Conservation (phyloP, 2,888 invertebrate genomes). For the Stenotaenia linearis region DNA sequence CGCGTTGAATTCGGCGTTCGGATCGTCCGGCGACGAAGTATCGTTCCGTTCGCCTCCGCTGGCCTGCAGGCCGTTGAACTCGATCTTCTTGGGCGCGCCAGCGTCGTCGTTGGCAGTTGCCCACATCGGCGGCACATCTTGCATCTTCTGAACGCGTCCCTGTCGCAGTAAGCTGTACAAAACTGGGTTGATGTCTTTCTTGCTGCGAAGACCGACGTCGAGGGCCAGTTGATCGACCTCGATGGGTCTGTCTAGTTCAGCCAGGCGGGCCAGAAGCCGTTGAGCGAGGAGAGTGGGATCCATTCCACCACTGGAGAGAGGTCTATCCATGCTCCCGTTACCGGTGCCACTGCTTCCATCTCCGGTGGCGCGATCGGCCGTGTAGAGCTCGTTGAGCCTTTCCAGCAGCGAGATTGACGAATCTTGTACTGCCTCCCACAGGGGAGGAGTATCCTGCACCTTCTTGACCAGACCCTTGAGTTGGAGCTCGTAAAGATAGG, state of each 20-base stretch:
- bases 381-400: conserved; percentile 27
- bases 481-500: conserved; percentile 40
- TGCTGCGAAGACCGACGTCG: conserved; percentile 39
- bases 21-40: background rate
- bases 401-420: conserved; percentile 24
- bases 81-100: background rate
- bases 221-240: conserved; percentile 39
- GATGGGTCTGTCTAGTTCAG: conserved; percentile 29
- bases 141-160: conserved; percentile 31
- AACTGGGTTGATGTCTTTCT: conserved; percentile 41
- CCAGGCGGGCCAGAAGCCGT: conserved; percentile 28
- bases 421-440: conserved; percentile 33
- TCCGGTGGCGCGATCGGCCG: conserved; percentile 14
- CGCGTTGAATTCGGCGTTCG: background rate
- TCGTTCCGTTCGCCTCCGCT: conserved; percentile 19
- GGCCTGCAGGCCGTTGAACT: conserved; percentile 31
- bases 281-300: conserved; percentile 28
- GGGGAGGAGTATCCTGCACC: conserved; percentile 35
- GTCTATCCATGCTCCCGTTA: conserved; percentile 6
- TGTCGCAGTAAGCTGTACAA: conserved; percentile 38
- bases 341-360: background rate
- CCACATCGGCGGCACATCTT: conserved; percentile 33
- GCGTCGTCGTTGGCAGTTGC: conserved; percentile 7
- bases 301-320: conserved; percentile 17
- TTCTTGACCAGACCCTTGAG: conserved; percentile 35